Conservation (phyloP, 1,140 invertebrate species). For the Nylanderia fulva region DNA sequence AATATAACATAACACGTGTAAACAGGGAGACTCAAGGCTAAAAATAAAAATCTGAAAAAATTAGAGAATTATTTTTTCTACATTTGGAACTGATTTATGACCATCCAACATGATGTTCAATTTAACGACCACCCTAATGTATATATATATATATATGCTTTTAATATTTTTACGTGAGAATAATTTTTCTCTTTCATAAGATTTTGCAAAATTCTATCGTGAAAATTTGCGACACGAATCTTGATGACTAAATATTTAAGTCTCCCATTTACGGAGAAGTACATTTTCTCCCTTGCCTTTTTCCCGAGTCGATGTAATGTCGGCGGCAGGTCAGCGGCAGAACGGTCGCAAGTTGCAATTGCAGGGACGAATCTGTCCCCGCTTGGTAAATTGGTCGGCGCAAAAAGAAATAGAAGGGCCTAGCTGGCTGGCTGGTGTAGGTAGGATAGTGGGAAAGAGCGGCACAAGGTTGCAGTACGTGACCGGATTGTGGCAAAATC, state of each 20-base stretch:
- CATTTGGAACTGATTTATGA: no score
- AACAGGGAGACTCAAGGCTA: no score
- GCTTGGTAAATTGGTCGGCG: slow-evolving; percentile 56
- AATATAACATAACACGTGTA: no score
- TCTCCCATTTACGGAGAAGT: slow-evolving; percentile 72
- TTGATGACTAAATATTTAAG: slow-evolving; percentile 81
- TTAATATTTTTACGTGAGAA: neutral
- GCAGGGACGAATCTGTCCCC: slow-evolving; percentile 40
- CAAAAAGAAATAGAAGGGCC: slow-evolving; percentile 52
- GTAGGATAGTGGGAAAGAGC: neutral
- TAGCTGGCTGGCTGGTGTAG: neutral
- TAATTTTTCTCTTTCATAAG: neutral
- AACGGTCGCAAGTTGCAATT: slow-evolving; percentile 27
- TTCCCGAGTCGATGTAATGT: slow-evolving; percentile 48
- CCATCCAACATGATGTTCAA: no score
- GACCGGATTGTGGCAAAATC: slow-evolving; percentile 59
- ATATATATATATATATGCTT: no score
- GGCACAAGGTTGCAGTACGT: slow-evolving; percentile 59
- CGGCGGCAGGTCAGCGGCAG: neutral
- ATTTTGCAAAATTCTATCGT: no score
- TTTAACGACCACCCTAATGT: no score
- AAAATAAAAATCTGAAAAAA: no score
- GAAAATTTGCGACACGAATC: no score
- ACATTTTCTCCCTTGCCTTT: slow-evolving; percentile 64
- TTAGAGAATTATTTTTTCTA: no score